phyloP scores from a whole-genome alignment of 2,888 invertebrate species.

The Megaustenia siamemsis region DNA sequence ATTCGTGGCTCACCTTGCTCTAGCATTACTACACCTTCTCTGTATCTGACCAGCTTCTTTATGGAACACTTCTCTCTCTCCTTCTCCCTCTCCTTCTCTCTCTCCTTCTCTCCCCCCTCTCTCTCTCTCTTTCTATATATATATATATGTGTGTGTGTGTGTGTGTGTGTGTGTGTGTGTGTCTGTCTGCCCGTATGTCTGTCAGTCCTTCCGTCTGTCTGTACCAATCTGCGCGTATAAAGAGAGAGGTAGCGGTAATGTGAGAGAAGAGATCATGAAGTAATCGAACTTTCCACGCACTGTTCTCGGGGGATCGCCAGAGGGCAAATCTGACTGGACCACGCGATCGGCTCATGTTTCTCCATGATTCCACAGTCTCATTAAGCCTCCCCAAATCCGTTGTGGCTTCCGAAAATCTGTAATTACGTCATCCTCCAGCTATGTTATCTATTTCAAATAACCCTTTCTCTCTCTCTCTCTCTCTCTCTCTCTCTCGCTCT shows the following conservation, averaged over 20 bases:
- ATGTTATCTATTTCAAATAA: neutral
- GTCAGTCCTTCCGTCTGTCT: too few relatives aligned
- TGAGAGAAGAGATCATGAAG: too few relatives aligned
- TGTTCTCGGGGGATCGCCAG: too few relatives aligned
- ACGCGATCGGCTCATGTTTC: too few relatives aligned
- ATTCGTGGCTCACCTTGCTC: neutral
- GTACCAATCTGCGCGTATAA: too few relatives aligned
- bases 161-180: neutral
- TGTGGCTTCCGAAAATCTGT: too few relatives aligned
- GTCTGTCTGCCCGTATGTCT: neutral
- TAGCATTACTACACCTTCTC: constrained; percentile 2
- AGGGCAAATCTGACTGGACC: too few relatives aligned
- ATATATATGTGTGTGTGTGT: neutral
- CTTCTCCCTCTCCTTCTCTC: neutral
- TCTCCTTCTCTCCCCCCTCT: neutral
- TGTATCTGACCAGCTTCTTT: constrained; percentile 1
- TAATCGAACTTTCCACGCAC: too few relatives aligned
- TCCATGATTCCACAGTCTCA: too few relatives aligned
- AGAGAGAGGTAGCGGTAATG: too few relatives aligned
- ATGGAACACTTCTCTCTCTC: neutral
- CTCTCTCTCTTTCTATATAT: neutral
- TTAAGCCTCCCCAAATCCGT: too few relatives aligned
- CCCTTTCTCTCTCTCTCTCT: constrained; percentile 20
- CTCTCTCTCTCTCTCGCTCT: constrained; percentile 2
- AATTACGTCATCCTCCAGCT: neutral